Base-by-base conservation (phyloP, 2,797 vertebrate genomes). In the Eidolon dupreanum region DNA sequence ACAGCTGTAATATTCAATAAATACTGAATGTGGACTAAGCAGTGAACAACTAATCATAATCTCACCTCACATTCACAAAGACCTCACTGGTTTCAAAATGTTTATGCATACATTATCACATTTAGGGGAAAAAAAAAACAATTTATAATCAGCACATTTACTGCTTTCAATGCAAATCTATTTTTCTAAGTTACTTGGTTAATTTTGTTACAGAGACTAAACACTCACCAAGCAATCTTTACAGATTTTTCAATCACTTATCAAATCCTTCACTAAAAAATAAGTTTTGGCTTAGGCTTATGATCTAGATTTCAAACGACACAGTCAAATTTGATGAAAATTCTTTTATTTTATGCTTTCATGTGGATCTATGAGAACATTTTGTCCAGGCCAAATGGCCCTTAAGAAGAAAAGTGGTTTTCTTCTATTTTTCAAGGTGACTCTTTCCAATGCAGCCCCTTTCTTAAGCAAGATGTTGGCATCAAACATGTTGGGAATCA, bases 81-180 rank as follows among this genome's bases (percentile, higher is more conserved):
- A 74, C 73, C 55, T 94, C 93, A n/a, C n/a, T 0, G 1, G 49
- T 53, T 95, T 86, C 82, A 59, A 93, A 91, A 93, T 87, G 78
- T n/a, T 82, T 91, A 38, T 51, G 95, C 66, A 95, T 92, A 66
- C 46, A 95, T 95, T 95, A 95, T 88, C 96, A 95, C 88, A 87
- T 92, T 75, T 65, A 49, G 53, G 63, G 1, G 2, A n/a, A 77
- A 51, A 90, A 66, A 28, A 4, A 1, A 1, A 17, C 79, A 86
- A 94, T 61, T 95, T 90, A 88, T 92, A 83, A 95, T 89, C 92
- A 88, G 59, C 74, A 88, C 90, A 89, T 59, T 93, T 97, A 82
- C 74, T 97, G 74, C 84, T 97, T 95, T 93, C 63, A 88, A 86
- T 74, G 90, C 88, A 95, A 92, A 93, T 74, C 51, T 95, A 63